Base-by-base conservation (phyloP, 2,797 vertebrate species). In the Austrolebias charrua region DNA sequence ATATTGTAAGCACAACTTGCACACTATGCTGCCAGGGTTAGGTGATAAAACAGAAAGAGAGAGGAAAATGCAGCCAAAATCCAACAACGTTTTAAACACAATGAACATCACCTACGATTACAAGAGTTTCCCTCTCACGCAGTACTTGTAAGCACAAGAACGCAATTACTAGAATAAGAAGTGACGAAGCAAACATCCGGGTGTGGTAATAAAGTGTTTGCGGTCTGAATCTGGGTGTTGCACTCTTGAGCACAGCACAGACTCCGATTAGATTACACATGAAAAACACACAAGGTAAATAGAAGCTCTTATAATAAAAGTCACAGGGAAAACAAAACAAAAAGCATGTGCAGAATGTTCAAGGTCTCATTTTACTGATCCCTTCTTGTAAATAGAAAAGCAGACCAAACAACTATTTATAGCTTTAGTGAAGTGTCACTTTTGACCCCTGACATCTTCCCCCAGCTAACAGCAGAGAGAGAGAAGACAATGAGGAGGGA, bases 161-260 rank as follows among this genome's bases (percentile, higher is more conserved):
- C 24, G 15, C 28, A 50, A 14, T 28, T 38, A 62, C 14, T 4
- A 50, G 55, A 68, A 47, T 6, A 2, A 16, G 24, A 65, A 50
- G 31, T 29, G 38, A 33, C 40, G 43, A 19, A 24, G 24, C 44
- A 0, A 20, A 42, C 5, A 63, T 61, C 16, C 0, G 8, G 60
- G 65, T 67, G 72, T 73, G 56, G 50, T 45, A 18, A 55, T 40
- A 6, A 31, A 31, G 3, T 16, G 51, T 53, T 14, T 47, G 31
- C 51, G 5, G 18, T 40, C 31, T 60, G 1, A 44, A 59, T 24
- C 19, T 52, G 43, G 60, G 55, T 4, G 20, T 5, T 47, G 47
- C 47, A 14, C 6, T 65, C 2, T 10, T 16, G 18, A 38, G 20
- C 11, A 33, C 14, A 10, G n/a, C n/a, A n/a, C n/a, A n/a, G 55